These are phyloP conservation scores for Drosophila lini DNA, from an alignment of 1,140 invertebrate genomes.

Conservation along the genomic window DNA sequence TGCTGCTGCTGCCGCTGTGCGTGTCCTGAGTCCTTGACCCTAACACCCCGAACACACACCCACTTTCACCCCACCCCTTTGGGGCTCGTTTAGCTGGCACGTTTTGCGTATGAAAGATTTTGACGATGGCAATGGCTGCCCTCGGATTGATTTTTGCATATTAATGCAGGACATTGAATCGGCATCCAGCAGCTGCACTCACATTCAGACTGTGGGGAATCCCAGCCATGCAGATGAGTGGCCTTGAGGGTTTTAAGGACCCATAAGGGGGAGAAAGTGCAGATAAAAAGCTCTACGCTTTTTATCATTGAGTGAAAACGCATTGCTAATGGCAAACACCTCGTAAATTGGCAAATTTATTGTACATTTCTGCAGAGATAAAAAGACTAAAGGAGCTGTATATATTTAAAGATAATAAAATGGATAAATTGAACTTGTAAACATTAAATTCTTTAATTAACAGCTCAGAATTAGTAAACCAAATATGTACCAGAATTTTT, in stretches of 20 bases:
- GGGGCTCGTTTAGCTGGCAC: constrained; percentile 32
- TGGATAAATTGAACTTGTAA: background rate
- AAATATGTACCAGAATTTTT: background rate
- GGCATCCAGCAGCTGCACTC: constrained; percentile 15
- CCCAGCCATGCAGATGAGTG: constrained; percentile 18
- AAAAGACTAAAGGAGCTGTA: background rate
- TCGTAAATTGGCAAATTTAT: constrained; percentile 53
- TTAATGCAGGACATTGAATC: constrained; percentile 44
- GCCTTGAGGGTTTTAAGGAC: constrained; percentile 29
- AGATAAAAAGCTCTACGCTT: constrained; percentile 10
- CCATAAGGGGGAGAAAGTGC: constrained; percentile 11
- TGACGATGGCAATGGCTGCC: constrained; percentile 32
- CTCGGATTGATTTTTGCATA: constrained; percentile 63
- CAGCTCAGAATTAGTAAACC: too few species aligned
- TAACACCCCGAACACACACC: background rate
- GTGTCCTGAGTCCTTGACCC: constrained; percentile 33
- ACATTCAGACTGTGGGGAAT: background rate
- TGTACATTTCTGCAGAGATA: constrained; percentile 11
- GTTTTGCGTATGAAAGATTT: constrained; percentile 60
- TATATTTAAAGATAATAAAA: background rate
- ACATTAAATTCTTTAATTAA: background rate
- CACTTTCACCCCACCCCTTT: background rate
- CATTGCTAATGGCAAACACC: constrained; percentile 31
- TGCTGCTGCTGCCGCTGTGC: constrained; percentile 24
- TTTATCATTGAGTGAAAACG: constrained; percentile 14